Base-by-base conservation (phyloP, 2,113 vertebrate species). In the Lagopus muta region DNA sequence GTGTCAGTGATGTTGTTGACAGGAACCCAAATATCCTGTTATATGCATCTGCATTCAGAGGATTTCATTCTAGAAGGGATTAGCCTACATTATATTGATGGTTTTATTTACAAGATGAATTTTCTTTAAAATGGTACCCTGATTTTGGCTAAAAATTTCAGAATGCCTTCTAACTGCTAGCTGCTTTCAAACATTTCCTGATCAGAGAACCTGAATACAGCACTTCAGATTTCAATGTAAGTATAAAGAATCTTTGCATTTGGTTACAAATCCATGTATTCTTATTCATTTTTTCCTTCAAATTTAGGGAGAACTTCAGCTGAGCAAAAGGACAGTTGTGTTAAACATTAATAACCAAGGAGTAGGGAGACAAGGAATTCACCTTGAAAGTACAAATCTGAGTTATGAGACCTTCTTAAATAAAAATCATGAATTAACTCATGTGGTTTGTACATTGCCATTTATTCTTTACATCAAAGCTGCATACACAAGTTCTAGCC, bases 381-480 rank as follows among this genome's bases (percentile, higher is more conserved):
- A 91, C 52, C 21, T 30, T 25, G 48, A 61, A 90, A 78, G 61
- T 64, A 58, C 36, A 78, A 62, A 91, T 11, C 27, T 80, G 50
- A 55, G 28, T 71, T 92, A 64, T 83, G 40, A 89, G n/a, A 22
- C 21, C 19, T 88, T 91, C 80, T 86, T 4, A 38, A 86, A 84
- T 34, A 83, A 88, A 91, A 93, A 84, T 75, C 2, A 57, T 69
- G 24, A 80, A 83, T 91, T 89, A 61, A 47, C 74, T 75, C 83
- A 45, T 82, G 94, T 88, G 91, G 43, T 96, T 79, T 93, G 61
- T 45, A 61, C 71, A 67, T 87, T 90, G 47, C 21, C 61, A 72
- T 94, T 94, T 91, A 61, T 92, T 94, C 65, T 86, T 93, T 83
- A 52, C 60, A 91, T 86, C 52, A 94, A 91, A 91, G 72, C 54